These are phyloP conservation scores for Stenchaetothrips biformis DNA, from an alignment of 2,888 invertebrate genomes.

Conservation along the genomic window DNA sequence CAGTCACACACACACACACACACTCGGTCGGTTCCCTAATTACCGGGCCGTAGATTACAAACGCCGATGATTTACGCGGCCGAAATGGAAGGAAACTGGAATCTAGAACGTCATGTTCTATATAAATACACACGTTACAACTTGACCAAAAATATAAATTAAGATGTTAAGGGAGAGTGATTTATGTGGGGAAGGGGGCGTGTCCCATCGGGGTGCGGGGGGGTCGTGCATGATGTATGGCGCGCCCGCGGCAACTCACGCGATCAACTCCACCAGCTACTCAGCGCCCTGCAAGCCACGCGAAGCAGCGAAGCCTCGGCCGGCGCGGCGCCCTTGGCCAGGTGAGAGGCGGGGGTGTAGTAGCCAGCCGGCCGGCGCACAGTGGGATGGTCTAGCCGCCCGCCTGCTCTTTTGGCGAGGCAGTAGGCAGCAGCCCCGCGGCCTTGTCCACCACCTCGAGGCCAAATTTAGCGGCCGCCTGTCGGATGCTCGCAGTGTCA, in stretches of 20 bases:
- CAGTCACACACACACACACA: background rate
- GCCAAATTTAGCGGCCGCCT: too few relatives aligned
- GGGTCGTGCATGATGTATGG: constrained; percentile 8
- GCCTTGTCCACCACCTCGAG: background rate
- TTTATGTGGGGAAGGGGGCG: constrained; percentile 8
- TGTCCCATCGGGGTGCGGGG: background rate
- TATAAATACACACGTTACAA: constrained; percentile 25
- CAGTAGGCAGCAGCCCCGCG: background rate
- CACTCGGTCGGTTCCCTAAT: background rate
- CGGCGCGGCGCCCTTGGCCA: too few relatives aligned
- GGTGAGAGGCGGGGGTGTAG: background rate
- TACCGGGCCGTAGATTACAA: constrained; percentile 18
- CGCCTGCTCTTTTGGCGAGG: background rate
- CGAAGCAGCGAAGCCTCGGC: background rate
- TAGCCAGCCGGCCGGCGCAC: background rate
- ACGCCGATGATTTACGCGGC: constrained; percentile 20
- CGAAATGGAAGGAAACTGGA: constrained; percentile 21
- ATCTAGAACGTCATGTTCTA: constrained; percentile 25
- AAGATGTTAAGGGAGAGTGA: constrained; percentile 21
- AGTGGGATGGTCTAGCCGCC: background rate
- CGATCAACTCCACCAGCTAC: background rate
- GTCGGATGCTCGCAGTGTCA: too few relatives aligned
- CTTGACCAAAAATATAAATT: constrained; percentile 22
- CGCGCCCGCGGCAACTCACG: background rate
- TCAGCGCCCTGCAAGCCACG: background rate